phyloP scores from a whole-genome alignment of 2,113 vertebrate genomes.

The Siniperca knerii region DNA sequence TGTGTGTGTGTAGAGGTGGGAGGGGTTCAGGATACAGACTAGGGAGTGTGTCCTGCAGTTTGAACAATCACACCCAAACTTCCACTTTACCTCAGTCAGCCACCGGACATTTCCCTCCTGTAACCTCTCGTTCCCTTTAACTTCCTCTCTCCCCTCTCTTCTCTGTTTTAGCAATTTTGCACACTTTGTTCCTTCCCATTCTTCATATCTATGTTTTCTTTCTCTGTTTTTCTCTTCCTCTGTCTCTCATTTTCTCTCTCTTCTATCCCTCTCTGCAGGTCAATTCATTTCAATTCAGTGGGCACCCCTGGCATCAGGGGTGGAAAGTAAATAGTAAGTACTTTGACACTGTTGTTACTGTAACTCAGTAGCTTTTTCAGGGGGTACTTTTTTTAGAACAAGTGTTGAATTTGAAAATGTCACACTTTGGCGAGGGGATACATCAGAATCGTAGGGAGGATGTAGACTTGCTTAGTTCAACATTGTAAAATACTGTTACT shows the following conservation, averaged over 20 bases:
- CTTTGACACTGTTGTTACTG: not conserved
- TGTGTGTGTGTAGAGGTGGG: constrained; percentile 23
- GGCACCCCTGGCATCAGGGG: not conserved
- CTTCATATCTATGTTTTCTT: not conserved
- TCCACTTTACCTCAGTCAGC: constrained; percentile 53
- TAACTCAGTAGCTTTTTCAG: not conserved
- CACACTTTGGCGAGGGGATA: not conserved
- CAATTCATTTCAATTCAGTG: not conserved
- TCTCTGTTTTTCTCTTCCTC: not conserved
- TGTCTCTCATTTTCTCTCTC: not conserved
- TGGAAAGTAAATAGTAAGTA: not conserved
- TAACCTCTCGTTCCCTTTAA: constrained; percentile 31
- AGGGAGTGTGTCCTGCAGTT: constrained; percentile 46
- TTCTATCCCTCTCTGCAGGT: not conserved
- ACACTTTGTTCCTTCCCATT: constrained; percentile 5
- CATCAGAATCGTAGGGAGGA: not conserved
- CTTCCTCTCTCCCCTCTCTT: constrained; percentile 11
- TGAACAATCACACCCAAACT: constrained; percentile 65
- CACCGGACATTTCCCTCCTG: constrained; percentile 39
- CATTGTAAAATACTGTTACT: not conserved
- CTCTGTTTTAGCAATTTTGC: not conserved
- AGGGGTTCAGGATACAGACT: constrained; percentile 49
- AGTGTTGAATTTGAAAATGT: not conserved
- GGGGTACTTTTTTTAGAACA: not conserved
- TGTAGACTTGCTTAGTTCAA: not conserved